phyloP scores from a whole-genome alignment of 2,888 invertebrate genomes.

The Uropetala carovei region DNA sequence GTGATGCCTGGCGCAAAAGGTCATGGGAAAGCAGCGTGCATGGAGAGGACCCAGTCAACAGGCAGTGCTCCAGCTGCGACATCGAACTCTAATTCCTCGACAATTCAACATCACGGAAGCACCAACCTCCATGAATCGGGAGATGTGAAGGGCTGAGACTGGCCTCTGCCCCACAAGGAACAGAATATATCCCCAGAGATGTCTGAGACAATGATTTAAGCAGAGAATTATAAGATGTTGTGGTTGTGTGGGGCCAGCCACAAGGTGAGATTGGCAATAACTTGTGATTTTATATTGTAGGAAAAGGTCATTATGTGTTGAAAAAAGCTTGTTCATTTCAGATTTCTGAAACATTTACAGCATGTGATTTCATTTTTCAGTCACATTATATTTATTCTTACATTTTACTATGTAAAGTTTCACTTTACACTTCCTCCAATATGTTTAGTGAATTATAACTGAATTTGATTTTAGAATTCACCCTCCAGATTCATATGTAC shows the following conservation, averaged over 20 bases:
- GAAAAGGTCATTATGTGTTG: background rate
- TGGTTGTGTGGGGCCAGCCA: constrained; percentile 43
- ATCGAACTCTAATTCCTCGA: constrained; percentile 60
- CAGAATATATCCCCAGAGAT: constrained; percentile 28
- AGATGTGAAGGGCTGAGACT: constrained; percentile 56
- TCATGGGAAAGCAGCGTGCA: constrained; percentile 61
- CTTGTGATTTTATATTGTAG: background rate
- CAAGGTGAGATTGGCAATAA: background rate
- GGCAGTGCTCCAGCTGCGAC: constrained; percentile 63
- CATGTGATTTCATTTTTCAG: no score
- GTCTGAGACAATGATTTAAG: constrained; percentile 48
- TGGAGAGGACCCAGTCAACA: constrained; percentile 61
- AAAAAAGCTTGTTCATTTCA: no score
- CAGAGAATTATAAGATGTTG: background rate
- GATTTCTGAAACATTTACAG: no score
- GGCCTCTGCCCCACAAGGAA: constrained; percentile 56
- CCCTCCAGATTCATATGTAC: no score
- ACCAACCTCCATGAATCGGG: constrained; percentile 49
- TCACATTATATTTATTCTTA: no score
- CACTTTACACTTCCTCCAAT: no score
- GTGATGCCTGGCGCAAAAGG: constrained; percentile 52
- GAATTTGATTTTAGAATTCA: no score
- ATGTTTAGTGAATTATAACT: no score
- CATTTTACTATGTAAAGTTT: no score
- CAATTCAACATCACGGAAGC: constrained; percentile 51